Percentiles rank a stretch among this genome's conserved stretches.
These are phyloP conservation scores for Chaenocephalus aceratus DNA, from an alignment of 2,113 vertebrate genomes.

Conservation along the genomic window DNA sequence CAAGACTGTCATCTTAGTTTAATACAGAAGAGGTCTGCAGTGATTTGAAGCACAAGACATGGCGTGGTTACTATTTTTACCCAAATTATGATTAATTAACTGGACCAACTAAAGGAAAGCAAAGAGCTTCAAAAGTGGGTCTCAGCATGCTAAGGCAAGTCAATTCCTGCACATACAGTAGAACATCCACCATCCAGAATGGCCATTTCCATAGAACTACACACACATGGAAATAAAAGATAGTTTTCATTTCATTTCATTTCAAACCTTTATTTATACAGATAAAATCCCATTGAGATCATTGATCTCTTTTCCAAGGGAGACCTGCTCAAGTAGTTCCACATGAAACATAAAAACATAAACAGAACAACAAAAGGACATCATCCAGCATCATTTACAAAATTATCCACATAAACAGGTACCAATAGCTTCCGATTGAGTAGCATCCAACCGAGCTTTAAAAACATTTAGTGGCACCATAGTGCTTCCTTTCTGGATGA, in stretches of 20 bases:
- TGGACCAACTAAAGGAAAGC: background rate
- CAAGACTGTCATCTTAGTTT: background rate
- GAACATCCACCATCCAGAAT: background rate
- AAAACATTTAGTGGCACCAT: too few relatives aligned
- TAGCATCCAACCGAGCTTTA: too few relatives aligned
- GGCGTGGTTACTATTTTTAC: constrained; percentile 1
- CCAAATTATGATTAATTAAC: constrained; percentile 7
- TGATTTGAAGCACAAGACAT: background rate
- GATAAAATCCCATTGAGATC: too few relatives aligned
- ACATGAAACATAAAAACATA: too few relatives aligned
- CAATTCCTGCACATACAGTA: background rate
- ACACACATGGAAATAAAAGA: background rate
- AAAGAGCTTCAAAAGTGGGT: constrained; percentile 10
- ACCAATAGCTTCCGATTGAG: too few relatives aligned
- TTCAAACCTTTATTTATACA: too few relatives aligned
- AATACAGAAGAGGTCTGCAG: background rate
- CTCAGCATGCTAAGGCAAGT: background rate
- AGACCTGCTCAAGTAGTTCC: too few relatives aligned
- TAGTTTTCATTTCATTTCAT: too few relatives aligned
- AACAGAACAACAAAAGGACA: too few relatives aligned
- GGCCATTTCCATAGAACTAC: background rate
- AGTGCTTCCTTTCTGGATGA: background rate
- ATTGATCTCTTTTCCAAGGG: too few relatives aligned
- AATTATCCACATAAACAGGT: too few relatives aligned
- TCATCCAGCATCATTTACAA: too few relatives aligned